These are phyloP conservation scores for Syrphus vitripennis DNA, from an alignment of 2,888 invertebrate genomes.

Conservation along the genomic window DNA sequence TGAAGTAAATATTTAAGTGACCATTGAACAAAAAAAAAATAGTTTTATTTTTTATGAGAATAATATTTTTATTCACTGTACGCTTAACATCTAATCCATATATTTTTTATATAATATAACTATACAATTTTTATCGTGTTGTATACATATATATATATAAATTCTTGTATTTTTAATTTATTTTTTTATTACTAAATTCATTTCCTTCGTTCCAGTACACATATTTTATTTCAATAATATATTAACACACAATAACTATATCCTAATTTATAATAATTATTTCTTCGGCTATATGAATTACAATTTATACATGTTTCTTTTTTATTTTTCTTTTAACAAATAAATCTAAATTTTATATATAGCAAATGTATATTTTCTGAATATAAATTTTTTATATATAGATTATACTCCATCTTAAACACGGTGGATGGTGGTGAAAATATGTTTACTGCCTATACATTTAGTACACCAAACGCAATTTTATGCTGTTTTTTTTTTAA, in stretches of 20 bases:
- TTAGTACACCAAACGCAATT: slow-evolving; percentile 62
- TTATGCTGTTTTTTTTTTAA: slow-evolving; percentile 3
- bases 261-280: slow-evolving; percentile 37
- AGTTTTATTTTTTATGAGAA: slow-evolving; percentile 61
- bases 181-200: slow-evolving; percentile 54
- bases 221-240: slow-evolving; percentile 1
- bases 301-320: slow-evolving; percentile 34
- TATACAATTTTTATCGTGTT: slow-evolving; percentile 67
- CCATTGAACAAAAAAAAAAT: neutral
- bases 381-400: slow-evolving; percentile 6
- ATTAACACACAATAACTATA: slow-evolving; percentile 57
- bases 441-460: slow-evolving; percentile 59
- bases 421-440: neutral
- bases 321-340: slow-evolving; percentile 33
- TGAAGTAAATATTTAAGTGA: no score
- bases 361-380: slow-evolving; percentile 28
- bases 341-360: slow-evolving; percentile 38
- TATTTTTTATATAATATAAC: slow-evolving; percentile 35
- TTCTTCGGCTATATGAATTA: slow-evolving; percentile 62
- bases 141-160: slow-evolving; percentile 66
- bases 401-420: neutral
- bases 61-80: slow-evolving; percentile 65
- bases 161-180: slow-evolving; percentile 20
- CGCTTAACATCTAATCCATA: slow-evolving; percentile 67
- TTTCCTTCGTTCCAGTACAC: slow-evolving; percentile 60